Percentiles rank a stretch among this genome's conserved stretches.
phyloP scores from a whole-genome alignment of 2,113 vertebrate genomes.

The Notothenia rossii region DNA sequence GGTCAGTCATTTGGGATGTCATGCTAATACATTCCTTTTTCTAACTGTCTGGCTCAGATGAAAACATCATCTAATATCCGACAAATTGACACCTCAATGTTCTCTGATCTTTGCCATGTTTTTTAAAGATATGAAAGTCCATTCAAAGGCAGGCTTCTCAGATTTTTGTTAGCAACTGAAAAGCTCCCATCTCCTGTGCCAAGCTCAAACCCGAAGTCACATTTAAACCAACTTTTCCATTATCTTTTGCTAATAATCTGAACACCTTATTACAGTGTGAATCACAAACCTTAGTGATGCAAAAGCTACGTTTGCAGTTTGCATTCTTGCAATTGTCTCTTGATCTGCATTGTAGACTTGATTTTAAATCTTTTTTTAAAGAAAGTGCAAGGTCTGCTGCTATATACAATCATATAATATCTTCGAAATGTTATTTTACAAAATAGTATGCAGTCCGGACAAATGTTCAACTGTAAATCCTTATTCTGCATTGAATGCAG shows the following conservation, averaged over 20 bases:
- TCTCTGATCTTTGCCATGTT: constrained; percentile 14
- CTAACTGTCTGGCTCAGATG: not conserved
- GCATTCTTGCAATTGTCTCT: not conserved
- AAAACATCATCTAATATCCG: not conserved
- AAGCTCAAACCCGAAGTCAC: not conserved
- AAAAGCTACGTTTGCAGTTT: not conserved
- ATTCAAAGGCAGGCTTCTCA: not conserved
- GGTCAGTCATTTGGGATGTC: not conserved
- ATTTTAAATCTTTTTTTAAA: not conserved
- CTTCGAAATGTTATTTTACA: not conserved
- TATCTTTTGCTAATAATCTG: not conserved
- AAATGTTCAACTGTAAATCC: constrained; percentile 1
- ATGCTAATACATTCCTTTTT: not conserved
- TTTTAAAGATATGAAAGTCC: not conserved
- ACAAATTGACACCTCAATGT: not conserved
- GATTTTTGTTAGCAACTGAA: not conserved
- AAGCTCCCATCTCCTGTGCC: not conserved
- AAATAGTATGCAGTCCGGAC: not conserved
- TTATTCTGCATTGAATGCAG: not conserved
- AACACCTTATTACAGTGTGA: not conserved
- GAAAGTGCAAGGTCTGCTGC: not conserved
- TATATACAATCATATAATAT: not conserved
- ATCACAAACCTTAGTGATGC: not conserved
- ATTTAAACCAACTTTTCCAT: not conserved
- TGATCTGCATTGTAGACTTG: not conserved